A percentile compares a stretch with the other conserved stretches of the same genome.
Evolutionary conservation across 2,888 invertebrate genomes (phyloP).

Genomic region (Euclidia mi): DNA sequence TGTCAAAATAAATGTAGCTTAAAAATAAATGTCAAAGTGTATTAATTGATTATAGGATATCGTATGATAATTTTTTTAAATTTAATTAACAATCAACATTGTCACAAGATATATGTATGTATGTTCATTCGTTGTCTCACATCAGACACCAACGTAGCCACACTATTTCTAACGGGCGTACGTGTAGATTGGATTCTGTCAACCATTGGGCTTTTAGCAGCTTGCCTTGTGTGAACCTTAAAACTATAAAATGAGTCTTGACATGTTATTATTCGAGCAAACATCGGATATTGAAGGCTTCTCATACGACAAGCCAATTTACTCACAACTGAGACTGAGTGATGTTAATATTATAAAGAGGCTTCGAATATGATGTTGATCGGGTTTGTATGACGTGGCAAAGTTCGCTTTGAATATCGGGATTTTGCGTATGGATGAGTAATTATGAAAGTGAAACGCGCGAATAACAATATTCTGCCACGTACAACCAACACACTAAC

Average conservation of each 20-base stretch:
- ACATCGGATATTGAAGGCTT: slow-evolving; percentile 9
- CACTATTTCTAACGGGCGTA: slow-evolving; percentile 56
- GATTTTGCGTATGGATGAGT: too few species aligned
- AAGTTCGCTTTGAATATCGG: too few species aligned
- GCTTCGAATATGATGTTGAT: not conserved
- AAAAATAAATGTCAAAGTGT: too few species aligned
- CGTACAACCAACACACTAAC: too few species aligned
- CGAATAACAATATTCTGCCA: too few species aligned
- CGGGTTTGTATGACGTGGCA: too few species aligned
- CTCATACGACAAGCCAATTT: slow-evolving; percentile 11
- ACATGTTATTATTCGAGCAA: slow-evolving; percentile 36
- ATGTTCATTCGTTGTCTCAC: not conserved
- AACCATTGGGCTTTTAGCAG: slow-evolving; percentile 68
- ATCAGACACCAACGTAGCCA: slow-evolving; percentile 33
- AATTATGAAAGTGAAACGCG: too few species aligned
- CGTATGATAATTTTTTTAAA: too few species aligned
- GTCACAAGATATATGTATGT: too few species aligned
- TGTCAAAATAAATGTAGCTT: too few species aligned
- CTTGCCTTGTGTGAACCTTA: slow-evolving; percentile 53
- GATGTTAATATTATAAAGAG: not conserved
- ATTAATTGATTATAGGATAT: too few species aligned
- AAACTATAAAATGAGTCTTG: slow-evolving; percentile 59
- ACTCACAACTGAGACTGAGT: slow-evolving; percentile 14
- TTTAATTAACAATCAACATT: too few species aligned
- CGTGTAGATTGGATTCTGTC: slow-evolving; percentile 76